Percentiles rank a stretch among this genome's conserved stretches.
These are phyloP conservation scores for Dunckerocampus dactyliophorus DNA, from an alignment of 2,113 vertebrate genomes.

Conservation along the genomic window DNA sequence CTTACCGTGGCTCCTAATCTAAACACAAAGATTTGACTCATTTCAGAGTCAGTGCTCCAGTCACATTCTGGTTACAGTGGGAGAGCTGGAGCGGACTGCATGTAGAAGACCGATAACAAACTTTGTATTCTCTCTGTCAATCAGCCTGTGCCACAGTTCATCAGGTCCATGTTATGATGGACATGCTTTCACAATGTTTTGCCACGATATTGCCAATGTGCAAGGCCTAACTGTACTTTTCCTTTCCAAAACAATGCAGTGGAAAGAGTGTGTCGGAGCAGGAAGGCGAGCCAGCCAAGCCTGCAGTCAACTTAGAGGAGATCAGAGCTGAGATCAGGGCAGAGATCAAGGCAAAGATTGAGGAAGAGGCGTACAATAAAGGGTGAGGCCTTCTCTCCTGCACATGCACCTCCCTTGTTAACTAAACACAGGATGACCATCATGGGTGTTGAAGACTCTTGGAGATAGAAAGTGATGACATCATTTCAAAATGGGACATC, in stretches of 20 bases:
- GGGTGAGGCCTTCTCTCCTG: slow-evolving; percentile 73
- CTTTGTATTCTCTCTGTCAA: not conserved
- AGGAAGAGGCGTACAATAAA: slow-evolving; percentile 91
- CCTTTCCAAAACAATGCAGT: slow-evolving; percentile 76
- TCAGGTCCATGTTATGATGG: slow-evolving; percentile 33
- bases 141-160: slow-evolving; percentile 9
- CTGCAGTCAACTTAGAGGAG: slow-evolving; percentile 75
- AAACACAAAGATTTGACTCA: slow-evolving; percentile 65
- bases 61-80: slow-evolving; percentile 51
- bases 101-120: slow-evolving; percentile 40
- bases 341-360: slow-evolving; percentile 85
- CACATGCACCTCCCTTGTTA: not conserved
- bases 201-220: slow-evolving; percentile 16
- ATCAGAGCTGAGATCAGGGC: slow-evolving; percentile 80
- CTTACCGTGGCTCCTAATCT: slow-evolving; percentile 48
- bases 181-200: slow-evolving; percentile 35
- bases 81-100: slow-evolving; percentile 18
- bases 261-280: slow-evolving; percentile 80
- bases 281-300: slow-evolving; percentile 76
- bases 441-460: not conserved
- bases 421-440: slow-evolving; percentile 7
- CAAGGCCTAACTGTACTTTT: slow-evolving; percentile 52
- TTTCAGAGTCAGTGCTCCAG: slow-evolving; percentile 50
- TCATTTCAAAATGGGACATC: too few species aligned
- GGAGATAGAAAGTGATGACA: too few species aligned